These are phyloP conservation scores for Drymonia ruficornis DNA, from an alignment of 2,888 invertebrate species.

Conservation along the genomic window DNA sequence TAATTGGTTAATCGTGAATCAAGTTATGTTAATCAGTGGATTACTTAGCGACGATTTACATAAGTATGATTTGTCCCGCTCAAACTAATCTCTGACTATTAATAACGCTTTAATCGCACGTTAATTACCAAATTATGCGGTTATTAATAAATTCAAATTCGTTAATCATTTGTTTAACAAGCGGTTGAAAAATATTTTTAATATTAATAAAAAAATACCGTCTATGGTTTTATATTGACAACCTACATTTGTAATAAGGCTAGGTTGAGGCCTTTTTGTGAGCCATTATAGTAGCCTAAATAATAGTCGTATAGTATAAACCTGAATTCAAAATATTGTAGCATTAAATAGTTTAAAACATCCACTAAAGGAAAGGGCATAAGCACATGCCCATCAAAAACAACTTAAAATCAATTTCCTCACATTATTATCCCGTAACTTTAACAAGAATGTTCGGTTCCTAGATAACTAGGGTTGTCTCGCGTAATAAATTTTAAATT, in stretches of 20 bases:
- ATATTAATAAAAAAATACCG: too few relatives aligned
- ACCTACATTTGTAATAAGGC: too few relatives aligned
- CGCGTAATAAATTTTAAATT: background rate
- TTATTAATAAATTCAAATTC: background rate
- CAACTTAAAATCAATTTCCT: conserved; percentile 37
- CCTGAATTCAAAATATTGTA: too few relatives aligned
- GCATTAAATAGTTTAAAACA: too few relatives aligned
- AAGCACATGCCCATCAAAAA: background rate
- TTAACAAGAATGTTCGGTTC: conserved; percentile 41
- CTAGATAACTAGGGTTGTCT: background rate
- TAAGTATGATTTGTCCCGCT: conserved; percentile 3
- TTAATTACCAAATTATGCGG: background rate
- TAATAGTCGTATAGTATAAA: too few relatives aligned
- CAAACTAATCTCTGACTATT: background rate
- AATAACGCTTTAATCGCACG: background rate
- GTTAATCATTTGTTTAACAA: background rate
- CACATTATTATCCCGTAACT: conserved; percentile 40
- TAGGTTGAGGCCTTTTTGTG: too few relatives aligned
- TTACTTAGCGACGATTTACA: conserved; percentile 3
- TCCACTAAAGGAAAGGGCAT: background rate
- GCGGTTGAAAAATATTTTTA: too few relatives aligned
- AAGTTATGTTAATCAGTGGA: conserved; percentile 1
- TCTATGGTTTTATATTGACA: too few relatives aligned
- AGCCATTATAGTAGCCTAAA: too few relatives aligned
- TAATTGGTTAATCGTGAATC: conserved; percentile 2